These are phyloP conservation scores for Brevimyrus niger DNA, from an alignment of 2,113 vertebrate genomes.

Conservation along the genomic window DNA sequence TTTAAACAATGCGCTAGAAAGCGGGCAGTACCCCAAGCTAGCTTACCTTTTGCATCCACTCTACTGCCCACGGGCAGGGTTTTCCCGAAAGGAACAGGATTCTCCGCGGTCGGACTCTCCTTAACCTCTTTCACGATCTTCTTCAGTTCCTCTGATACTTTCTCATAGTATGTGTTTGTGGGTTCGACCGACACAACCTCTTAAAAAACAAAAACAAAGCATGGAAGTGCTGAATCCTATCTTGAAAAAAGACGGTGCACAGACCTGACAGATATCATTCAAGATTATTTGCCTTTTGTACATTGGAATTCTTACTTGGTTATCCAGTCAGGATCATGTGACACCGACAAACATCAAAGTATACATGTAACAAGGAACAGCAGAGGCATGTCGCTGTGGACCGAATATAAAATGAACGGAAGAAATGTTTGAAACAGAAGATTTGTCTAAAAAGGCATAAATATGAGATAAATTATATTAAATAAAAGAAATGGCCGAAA, in stretches of 20 bases:
- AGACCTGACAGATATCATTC: not conserved
- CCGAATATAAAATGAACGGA: not conserved
- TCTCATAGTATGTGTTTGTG: conserved; percentile 31
- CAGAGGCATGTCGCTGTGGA: not conserved
- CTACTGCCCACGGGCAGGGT: not conserved
- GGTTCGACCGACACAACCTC: conserved; percentile 22
- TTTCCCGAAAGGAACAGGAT: not conserved
- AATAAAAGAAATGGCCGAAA: not conserved
- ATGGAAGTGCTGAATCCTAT: not conserved
- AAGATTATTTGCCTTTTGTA: not conserved
- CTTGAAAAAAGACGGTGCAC: not conserved
- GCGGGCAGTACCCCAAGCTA: not conserved
- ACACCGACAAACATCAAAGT: not conserved
- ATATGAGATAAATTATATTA: not conserved
- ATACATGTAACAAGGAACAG: not conserved
- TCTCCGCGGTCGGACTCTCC: conserved; percentile 13
- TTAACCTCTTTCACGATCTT: conserved; percentile 33
- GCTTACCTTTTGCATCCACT: conserved; percentile 22
- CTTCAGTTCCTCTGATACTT: conserved; percentile 31
- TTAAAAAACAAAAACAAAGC: not conserved
- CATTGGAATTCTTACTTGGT: not conserved
- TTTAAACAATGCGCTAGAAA: not conserved
- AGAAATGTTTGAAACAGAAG: not conserved
- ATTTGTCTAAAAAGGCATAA: not conserved
- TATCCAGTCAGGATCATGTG: not conserved